Evolutionary conservation across 1,140 invertebrate genomes (phyloP).

Genomic region (silkworm (Bombyx mori)): ASM3026992v2 NC_085110.1:5261001-5261500

Average conservation of each 20-base stretch:
- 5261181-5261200: slow-evolving; percentile 48
- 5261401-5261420: too few species aligned
- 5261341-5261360: not conserved
- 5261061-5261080: slow-evolving; percentile 17
- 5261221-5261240: slow-evolving; percentile 21
- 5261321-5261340: not conserved
- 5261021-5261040: slow-evolving; percentile 19
- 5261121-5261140: slow-evolving; percentile 73
- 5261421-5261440: too few species aligned
- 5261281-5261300: not conserved
- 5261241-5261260: slow-evolving; percentile 2
- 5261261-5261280: too few species aligned
- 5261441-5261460: too few species aligned
- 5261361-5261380: not conserved
- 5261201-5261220: slow-evolving; percentile 55
- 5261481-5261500: too few species aligned
- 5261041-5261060: slow-evolving; percentile 10
- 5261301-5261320: not conserved
- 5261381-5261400: too few species aligned
- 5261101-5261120: slow-evolving; percentile 69
- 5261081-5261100: slow-evolving; percentile 39
- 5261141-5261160: slow-evolving; percentile 71
- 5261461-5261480: too few species aligned
- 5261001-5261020: slow-evolving; percentile 17
- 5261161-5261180: slow-evolving; percentile 66